Conservation (phyloP, 2,113 vertebrate genomes). For the Oxygymnocypris stewartii region DNA sequence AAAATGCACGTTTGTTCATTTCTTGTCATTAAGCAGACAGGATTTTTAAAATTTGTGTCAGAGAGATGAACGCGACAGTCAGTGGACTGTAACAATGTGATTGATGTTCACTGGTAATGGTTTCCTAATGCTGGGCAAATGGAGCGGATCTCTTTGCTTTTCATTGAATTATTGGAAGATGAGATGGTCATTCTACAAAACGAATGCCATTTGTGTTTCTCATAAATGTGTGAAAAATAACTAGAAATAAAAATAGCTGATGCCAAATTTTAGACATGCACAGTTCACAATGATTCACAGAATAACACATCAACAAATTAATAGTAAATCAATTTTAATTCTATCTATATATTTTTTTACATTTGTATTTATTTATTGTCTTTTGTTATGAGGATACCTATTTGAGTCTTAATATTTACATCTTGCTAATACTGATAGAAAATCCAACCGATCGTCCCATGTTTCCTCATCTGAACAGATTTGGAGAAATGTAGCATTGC, state of each 20-base stretch:
- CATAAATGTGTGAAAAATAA: background rate
- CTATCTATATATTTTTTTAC: no score
- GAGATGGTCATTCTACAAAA: conserved; percentile 9
- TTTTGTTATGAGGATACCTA: background rate
- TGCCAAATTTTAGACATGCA: background rate
- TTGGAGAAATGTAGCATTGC: background rate
- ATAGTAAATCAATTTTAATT: background rate
- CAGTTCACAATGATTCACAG: background rate
- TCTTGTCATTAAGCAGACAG: background rate
- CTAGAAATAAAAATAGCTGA: background rate
- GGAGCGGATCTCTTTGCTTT: conserved; percentile 8
- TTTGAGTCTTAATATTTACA: background rate
- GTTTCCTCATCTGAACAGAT: background rate
- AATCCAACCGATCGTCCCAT: background rate
- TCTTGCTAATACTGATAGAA: background rate
- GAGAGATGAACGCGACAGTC: conserved; percentile 18
- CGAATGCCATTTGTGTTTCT: conserved; percentile 9
- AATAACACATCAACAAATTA: background rate
- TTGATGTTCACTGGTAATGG: conserved; percentile 23
- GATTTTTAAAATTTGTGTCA: background rate
- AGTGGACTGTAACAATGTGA: conserved; percentile 15
- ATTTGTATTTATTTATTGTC: no score
- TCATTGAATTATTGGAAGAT: conserved; percentile 49
- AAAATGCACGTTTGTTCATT: conserved; percentile 26
- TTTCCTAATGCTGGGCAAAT: conserved; percentile 19